Percentiles rank a stretch among this genome's conserved stretches.
Evolutionary conservation across 2,797 vertebrate species (phyloP).

Genomic region (Coracias cyanogaster): DNA sequence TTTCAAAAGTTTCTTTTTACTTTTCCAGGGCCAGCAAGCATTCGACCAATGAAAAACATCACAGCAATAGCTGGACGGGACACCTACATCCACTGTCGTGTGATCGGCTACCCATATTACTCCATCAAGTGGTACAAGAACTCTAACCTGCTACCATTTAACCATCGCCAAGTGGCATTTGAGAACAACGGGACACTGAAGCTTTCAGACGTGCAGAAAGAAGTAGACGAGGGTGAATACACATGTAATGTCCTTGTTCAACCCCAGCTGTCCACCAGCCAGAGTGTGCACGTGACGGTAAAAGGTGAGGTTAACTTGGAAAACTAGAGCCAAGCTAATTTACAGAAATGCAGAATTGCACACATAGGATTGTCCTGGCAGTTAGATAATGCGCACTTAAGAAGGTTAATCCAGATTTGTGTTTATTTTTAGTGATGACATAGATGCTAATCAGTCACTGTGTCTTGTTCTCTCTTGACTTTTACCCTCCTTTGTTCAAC

Average conservation of each 20-base stretch:
- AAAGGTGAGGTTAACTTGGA: conserved; percentile 83
- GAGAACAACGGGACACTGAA: conserved; percentile 98
- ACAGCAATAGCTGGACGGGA: conserved; percentile 96
- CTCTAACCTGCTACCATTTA: conserved; percentile 94
- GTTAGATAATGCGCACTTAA: neutral
- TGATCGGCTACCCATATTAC: conserved; percentile 98
- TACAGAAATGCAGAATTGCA: neutral
- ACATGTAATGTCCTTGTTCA: conserved; percentile 96
- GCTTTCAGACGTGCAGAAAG: conserved; percentile 95
- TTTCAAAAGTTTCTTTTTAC: conserved; percentile 86
- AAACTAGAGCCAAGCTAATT: neutral
- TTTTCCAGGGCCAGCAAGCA: conserved; percentile 92
- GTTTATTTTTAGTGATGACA: conserved; percentile 3
- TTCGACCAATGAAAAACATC: conserved; percentile 98
- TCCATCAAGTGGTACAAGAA: conserved; percentile 99
- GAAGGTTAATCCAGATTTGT: neutral
- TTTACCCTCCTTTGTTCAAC: neutral
- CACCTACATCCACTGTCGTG: conserved; percentile 96
- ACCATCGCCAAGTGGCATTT: conserved; percentile 97
- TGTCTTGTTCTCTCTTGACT: neutral
- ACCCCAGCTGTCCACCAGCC: conserved; percentile 95
- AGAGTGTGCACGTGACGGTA: conserved; percentile 94
- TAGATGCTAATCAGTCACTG: neutral
- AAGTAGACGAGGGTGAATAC: conserved; percentile 95
- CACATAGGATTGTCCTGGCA: neutral